These are phyloP conservation scores for Drosophila testacea DNA, from an alignment of 2,888 invertebrate genomes.

Conservation along the genomic window DNA sequence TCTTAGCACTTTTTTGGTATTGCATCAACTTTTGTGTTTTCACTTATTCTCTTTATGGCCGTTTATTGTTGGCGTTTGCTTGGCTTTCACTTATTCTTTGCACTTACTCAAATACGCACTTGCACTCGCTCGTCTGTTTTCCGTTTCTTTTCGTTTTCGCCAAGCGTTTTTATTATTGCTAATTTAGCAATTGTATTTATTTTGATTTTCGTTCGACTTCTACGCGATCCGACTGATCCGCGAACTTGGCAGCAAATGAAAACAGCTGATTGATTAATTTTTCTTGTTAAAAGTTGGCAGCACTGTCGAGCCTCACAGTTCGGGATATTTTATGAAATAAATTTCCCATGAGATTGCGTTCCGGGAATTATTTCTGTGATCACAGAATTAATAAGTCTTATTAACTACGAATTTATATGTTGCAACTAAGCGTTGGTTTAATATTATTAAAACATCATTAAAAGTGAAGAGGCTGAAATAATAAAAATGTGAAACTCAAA, in stretches of 20 bases:
- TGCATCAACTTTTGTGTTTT: conserved; percentile 48
- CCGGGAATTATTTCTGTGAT: too few species aligned
- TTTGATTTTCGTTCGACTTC: conserved; percentile 51
- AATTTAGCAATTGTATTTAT: conserved; percentile 35
- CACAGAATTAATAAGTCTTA: too few species aligned
- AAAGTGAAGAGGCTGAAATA: too few species aligned
- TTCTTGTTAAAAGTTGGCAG: too few species aligned
- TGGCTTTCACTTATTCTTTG: conserved; percentile 48
- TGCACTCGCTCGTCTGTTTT: conserved; percentile 36
- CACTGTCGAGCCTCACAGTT: too few species aligned
- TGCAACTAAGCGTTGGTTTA: not conserved
- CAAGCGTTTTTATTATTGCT: conserved; percentile 25
- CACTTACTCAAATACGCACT: conserved; percentile 36
- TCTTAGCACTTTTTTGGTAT: conserved; percentile 31
- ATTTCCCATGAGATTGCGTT: too few species aligned
- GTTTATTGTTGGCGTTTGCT: conserved; percentile 28
- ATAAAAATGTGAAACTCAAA: not conserved
- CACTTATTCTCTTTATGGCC: conserved; percentile 34
- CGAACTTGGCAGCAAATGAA: conserved; percentile 57
- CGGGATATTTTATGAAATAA: too few species aligned
- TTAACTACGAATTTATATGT: too few species aligned
- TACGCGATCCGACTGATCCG: conserved; percentile 62
- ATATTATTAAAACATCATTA: too few species aligned
- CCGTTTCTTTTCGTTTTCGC: conserved; percentile 19
- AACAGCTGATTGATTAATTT: conserved; percentile 51